Percentiles rank a stretch among this genome's conserved stretches.
phyloP scores from a whole-genome alignment of 2,888 invertebrate genomes.

The Polymixis flavicincta region DNA sequence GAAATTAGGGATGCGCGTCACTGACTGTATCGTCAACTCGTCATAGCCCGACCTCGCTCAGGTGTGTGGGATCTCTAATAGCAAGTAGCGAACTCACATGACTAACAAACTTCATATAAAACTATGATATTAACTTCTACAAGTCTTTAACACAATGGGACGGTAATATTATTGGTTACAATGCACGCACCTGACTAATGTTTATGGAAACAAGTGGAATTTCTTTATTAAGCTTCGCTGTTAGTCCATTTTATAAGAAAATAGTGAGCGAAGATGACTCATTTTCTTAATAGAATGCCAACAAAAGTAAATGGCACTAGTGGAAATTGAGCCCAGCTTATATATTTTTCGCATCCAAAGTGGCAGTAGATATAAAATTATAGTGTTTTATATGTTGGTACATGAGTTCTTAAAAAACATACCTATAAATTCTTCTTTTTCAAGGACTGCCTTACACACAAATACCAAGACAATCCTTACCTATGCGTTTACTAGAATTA shows the following conservation, averaged over 20 bases:
- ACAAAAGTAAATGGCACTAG: background rate
- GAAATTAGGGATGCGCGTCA: slow-evolving; percentile 30
- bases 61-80: slow-evolving; percentile 38
- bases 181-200: slow-evolving; percentile 29
- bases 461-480: slow-evolving; percentile 6
- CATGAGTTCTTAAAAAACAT: background rate
- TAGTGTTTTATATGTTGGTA: background rate
- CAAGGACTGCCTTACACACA: background rate
- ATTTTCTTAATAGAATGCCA: slow-evolving; percentile 9
- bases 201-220: slow-evolving; percentile 41
- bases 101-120: slow-evolving; percentile 44
- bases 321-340: no score
- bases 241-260: slow-evolving; percentile 9
- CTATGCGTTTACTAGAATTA: background rate
- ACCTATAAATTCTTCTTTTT: background rate
- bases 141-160: slow-evolving; percentile 19
- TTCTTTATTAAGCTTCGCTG: slow-evolving; percentile 30
- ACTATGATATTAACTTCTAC: slow-evolving; percentile 11
- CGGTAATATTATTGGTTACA: no score
- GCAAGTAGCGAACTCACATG: slow-evolving; percentile 43
- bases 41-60: slow-evolving; percentile 16
- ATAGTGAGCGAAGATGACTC: background rate
- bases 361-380: background rate
- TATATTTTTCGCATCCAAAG: background rate
- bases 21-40: slow-evolving; percentile 46